Percentiles rank a stretch among this genome's conserved stretches.
Evolutionary conservation across 2,113 vertebrate genomes (phyloP).

Genomic region (Pleuronectes platessa): DNA sequence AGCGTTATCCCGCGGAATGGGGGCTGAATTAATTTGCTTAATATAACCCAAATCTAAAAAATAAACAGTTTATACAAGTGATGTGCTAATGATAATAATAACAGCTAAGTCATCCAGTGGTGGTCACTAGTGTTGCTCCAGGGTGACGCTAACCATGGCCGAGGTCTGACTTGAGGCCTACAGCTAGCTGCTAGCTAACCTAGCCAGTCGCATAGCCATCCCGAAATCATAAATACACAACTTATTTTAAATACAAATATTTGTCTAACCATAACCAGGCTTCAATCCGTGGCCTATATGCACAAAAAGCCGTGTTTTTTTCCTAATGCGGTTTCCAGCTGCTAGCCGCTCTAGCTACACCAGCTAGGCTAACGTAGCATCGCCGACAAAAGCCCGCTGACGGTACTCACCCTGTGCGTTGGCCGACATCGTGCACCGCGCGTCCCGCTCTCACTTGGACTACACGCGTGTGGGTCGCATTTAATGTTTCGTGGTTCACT

Average conservation of each 20-base stretch:
- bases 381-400: slow-evolving; percentile 15
- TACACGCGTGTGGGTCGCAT: slow-evolving; percentile 60
- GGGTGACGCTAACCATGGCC: not conserved
- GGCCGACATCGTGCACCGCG: slow-evolving; percentile 75
- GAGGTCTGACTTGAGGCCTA: not conserved
- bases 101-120: not conserved
- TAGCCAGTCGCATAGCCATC: not conserved
- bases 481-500: slow-evolving; percentile 38
- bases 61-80: too few species aligned
- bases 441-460: slow-evolving; percentile 47
- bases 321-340: not conserved
- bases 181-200: not conserved
- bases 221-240: not conserved
- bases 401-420: slow-evolving; percentile 75
- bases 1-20: too few species aligned
- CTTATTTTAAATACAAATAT: not conserved
- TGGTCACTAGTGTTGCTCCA: not conserved
- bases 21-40: too few species aligned
- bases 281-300: not conserved
- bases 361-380: slow-evolving; percentile 35
- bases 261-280: not conserved
- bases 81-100: not conserved
- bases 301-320: not conserved
- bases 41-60: too few species aligned
- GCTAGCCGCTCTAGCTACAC: slow-evolving; percentile 12